These are phyloP conservation scores for Dicrostonyx torquatus DNA, from an alignment of 2,797 vertebrate species.

Conservation along the genomic window DNA sequence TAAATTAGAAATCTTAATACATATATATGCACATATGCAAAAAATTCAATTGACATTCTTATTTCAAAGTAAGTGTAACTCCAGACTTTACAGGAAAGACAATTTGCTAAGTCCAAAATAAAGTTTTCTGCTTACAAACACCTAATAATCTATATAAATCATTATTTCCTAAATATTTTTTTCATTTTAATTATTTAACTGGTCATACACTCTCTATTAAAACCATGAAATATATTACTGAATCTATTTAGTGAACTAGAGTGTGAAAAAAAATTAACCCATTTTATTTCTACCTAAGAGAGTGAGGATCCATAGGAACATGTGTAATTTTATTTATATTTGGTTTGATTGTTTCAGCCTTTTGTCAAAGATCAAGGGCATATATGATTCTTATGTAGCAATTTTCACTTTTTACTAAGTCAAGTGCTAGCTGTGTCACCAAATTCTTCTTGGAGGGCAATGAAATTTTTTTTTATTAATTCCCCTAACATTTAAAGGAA, in stretches of 20 bases:
- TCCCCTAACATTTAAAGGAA: conserved; percentile 47
- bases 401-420: conserved; percentile 5
- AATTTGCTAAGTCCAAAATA: conserved; percentile 57
- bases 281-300: neutral
- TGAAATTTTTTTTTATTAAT: conserved; percentile 20
- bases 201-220: conserved; percentile 28
- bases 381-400: conserved; percentile 4
- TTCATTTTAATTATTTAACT: conserved; percentile 59
- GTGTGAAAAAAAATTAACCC: conserved; percentile 1
- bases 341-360: neutral
- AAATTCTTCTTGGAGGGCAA: neutral
- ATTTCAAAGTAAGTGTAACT: conserved; percentile 48
- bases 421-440: conserved; percentile 28
- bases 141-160: conserved; percentile 28
- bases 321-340: neutral
- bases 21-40: conserved; percentile 3
- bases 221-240: neutral
- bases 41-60: conserved; percentile 58
- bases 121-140: conserved; percentile 54
- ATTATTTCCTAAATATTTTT: conserved; percentile 53
- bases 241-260: conserved; percentile 38
- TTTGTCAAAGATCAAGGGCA: neutral
- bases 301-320: neutral
- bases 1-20: conserved; percentile 34
- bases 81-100: conserved; percentile 28